Evolutionary conservation across 92 coral and sea anemone species (phyloP), one percentile per base, ranked within the genome.

Genomic region (Siderastrea siderea): DNA sequence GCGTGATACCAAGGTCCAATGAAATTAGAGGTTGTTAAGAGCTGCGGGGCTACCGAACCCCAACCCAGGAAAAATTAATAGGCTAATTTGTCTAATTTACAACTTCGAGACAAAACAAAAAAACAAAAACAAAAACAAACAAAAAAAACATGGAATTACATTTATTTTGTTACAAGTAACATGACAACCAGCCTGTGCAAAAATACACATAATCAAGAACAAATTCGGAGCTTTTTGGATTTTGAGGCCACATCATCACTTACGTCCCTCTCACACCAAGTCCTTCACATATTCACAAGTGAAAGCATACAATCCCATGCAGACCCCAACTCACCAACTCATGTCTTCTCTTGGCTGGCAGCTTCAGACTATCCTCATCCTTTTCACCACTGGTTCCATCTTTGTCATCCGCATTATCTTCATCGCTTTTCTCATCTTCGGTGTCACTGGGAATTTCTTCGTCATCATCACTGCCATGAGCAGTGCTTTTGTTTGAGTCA

Each of bases 361-460:
- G 84, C 72, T 87, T 94, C 52, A 94, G 76, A 19, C 89, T 83
- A 7, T 72, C 47, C 54, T 60, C 85, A 16, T 38, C 58, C 46
- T 58, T 47, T 47, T 81, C 57, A 6, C 63, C 84, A 50, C 50
- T 52, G 3, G 58, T 62, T 14, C 63, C 47, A 45, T 79, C 84
- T 48, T 85, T 82, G 0, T 46, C 65, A 43, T 58, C 74, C 4
- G 16, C 73, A 52, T 79, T 68, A 58, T 74, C 86, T 38, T 80
- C 84, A 59, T 90, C 91, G 84, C 90, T 89, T 45, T 84, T 85
- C 73, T 93, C 95, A 50, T 92, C 93, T 73, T 94, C 98, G 55
- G 93, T 84, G 53, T 97, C 99, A 81, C 98, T 95, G 46, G 97
- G 89, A 43, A 97, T 97, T 76, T 95, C 98, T 81, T 95, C 98